phyloP scores from a whole-genome alignment of 2,797 vertebrate genomes.

The Heliangelus exortis region DNA sequence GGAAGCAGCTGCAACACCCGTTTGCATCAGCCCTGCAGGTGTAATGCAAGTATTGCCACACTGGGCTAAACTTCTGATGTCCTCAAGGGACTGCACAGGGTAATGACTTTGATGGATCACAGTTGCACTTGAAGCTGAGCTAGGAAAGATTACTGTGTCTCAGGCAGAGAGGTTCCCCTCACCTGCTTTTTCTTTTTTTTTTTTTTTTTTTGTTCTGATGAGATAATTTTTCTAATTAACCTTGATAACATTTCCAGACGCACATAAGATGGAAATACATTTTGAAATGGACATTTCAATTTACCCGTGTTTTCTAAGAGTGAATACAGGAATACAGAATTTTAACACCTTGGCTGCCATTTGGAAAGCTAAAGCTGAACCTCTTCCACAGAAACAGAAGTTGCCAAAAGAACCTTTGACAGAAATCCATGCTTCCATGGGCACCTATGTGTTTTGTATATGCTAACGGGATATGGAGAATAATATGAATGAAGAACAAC shows the following conservation, averaged over 20 bases:
- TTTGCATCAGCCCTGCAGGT: slow-evolving; percentile 81
- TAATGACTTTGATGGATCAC: slow-evolving; percentile 91
- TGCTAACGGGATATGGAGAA: background rate
- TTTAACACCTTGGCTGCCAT: slow-evolving; percentile 38
- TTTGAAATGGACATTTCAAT: slow-evolving; percentile 38
- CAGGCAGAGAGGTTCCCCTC: slow-evolving; percentile 73
- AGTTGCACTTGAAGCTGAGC: slow-evolving; percentile 80
- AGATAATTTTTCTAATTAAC: slow-evolving; percentile 99
- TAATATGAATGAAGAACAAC: background rate
- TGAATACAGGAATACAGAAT: background rate
- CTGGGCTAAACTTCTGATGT: slow-evolving; percentile 76
- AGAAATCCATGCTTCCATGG: background rate
- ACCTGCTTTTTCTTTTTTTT: slow-evolving; percentile 73
- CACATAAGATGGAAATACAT: slow-evolving; percentile 5
- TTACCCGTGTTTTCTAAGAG: background rate
- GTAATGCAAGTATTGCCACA: slow-evolving; percentile 68
- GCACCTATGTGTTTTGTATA: rapidly evolving
- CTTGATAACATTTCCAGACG: slow-evolving; percentile 82
- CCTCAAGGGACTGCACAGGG: slow-evolving; percentile 77
- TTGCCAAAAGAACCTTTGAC: background rate
- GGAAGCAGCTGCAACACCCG: slow-evolving; percentile 65
- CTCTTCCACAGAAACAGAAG: background rate
- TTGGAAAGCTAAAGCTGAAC: background rate
- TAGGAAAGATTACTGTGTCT: slow-evolving; percentile 86
- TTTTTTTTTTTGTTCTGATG: slow-evolving; percentile 79